Evolutionary conservation across 2,113 vertebrate genomes (phyloP), one percentile per base, ranked within the genome.

Genomic region (Notechis scutatus): DNA sequence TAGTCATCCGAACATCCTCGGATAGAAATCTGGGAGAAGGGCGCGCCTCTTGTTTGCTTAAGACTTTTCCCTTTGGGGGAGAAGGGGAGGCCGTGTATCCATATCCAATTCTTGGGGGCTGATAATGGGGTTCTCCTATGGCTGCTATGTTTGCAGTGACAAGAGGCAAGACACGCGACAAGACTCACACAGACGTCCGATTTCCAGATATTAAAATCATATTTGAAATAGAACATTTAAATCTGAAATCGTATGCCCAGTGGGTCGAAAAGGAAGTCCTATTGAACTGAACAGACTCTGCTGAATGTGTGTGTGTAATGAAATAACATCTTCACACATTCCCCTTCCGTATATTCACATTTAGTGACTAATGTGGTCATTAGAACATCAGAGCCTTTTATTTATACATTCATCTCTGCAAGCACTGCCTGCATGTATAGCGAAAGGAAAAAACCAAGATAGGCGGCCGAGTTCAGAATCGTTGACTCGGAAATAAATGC

Each of bases 41-140:
- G 45, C 1, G 59, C 52, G 74, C 94, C 90, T 90, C 88, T n/a
- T 39, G 88, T 88, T 88, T 88, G 94, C 90, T 95, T 85, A 92
- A 95, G 64, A 18, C 3, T 87, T 90, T 23, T 45, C 26, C 74
- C 4, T 91, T 85, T 88, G 87, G 34, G 5, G 1, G 34, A 20
- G 57, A 47, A 7, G 47, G 12, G 1, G 3, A 21, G 0, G 18
- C n/a, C 2, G 10, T 1, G 20, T 5, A 39, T 4, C 54, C 91
- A 23, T 21, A 24, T 3, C 59, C 85, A 47, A 56, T 88, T 61
- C 45, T 54, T 86, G 47, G 87, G 47, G n/a, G 69, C 45, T 42
- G 10, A 52, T 91, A 64, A 55, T 12, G 23, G 85, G 39, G 34
- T 15, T 21, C 14, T 61, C 29, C 3, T 18, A 81, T 1, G 88